Base-by-base conservation (phyloP, 2,888 invertebrate species). In the Dioctria rufipes region DNA sequence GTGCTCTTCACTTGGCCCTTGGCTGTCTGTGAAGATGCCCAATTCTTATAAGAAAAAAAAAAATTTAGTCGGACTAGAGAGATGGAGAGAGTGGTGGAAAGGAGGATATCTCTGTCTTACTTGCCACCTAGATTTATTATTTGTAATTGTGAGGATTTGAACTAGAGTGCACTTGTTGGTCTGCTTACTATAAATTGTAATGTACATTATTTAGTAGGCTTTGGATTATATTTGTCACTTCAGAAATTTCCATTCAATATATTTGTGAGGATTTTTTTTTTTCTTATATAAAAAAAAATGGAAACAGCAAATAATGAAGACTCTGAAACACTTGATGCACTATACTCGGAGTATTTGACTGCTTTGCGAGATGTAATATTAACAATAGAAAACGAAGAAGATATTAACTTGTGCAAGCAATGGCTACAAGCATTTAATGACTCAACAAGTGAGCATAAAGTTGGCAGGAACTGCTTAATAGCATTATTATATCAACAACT, bases 361-460 rank as follows among this genome's bases (percentile, higher is more conserved):
- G 83, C 83, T 6, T 78, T 86, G 5, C 83, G 84, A 4, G 82
- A 84, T 69, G 81, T 85, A 11, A 83, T 85, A 4, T 69, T 85
- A 37, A 85, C 84, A 75, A 82, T 83, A 0, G 83, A 84, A 11
- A 81, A 83, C 51, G 80, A 83, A 0, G 66, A 84, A n/a, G 85
- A 85, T 39, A 84, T 86, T 13, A 84, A 85, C 13, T 81, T 65
- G 75, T 43, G 82, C 80, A 3, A 61, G 46, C 13, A 86, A 84
- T 89, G 88, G 88, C 79, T 89, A 8, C 84, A 87, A 43, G 84
- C 85, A 25, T 86, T 89, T 58, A 85, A 85, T 51, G 77, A 83
- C 2, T 84, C 86, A 0, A 75, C 82, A 0, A 80, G 82, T 3
- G 80, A 83, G 0, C 87, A 89, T 42, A 87, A 86, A 81, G 81